Evolutionary conservation across 1,140 invertebrate species (phyloP).

Genomic region (Euschistus heros): DNA sequence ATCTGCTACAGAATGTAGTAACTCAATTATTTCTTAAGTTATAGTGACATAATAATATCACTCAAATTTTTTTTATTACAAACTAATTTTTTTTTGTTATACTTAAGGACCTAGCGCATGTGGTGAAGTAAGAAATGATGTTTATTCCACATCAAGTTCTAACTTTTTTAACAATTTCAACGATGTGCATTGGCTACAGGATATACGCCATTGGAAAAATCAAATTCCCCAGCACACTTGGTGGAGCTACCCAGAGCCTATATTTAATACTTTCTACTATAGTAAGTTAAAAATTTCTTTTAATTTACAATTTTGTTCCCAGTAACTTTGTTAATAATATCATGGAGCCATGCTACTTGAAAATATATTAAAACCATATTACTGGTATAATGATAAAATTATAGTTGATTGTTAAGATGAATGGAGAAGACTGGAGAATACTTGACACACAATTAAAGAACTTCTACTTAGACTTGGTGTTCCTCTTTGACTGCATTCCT

Average conservation of each 20-base stretch:
- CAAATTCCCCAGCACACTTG: slow-evolving; percentile 27
- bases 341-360: no score
- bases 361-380: no score
- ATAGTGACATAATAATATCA: background rate
- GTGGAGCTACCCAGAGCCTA: slow-evolving; percentile 33
- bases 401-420: no score
- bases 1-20: background rate
- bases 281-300: no score
- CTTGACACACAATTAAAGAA: no score
- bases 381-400: no score
- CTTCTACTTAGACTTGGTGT: no score
- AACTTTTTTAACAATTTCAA: background rate
- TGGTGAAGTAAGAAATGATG: slow-evolving; percentile 23
- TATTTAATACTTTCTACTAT: slow-evolving; percentile 33
- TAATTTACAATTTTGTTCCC: no score
- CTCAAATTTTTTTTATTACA: background rate
- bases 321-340: no score
- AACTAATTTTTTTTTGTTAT: background rate
- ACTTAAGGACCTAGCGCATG: background rate
- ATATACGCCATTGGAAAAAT: background rate
- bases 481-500: no score
- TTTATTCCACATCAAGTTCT: background rate
- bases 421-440: no score
- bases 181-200: background rate
- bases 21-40: background rate